Evolutionary conservation across 1,140 invertebrate species (phyloP).

Genomic region (Trinorchestia longiramus): DNA sequence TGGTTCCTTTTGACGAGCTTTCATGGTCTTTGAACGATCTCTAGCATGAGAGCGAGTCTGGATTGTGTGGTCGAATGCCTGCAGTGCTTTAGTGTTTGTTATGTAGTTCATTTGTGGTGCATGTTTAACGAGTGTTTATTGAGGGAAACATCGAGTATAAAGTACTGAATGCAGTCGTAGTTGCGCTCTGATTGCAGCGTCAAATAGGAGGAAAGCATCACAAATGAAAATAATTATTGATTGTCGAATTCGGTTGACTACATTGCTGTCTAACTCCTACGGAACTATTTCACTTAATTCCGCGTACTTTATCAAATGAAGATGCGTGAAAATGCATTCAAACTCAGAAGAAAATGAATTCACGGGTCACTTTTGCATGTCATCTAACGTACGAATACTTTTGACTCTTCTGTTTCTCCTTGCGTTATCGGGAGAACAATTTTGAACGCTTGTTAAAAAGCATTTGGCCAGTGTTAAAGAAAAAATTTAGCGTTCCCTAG

Average conservation of each 20-base stretch:
- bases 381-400: not conserved
- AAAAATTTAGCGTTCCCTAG: not conserved
- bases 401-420: not conserved
- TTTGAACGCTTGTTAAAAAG: not conserved
- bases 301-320: not conserved
- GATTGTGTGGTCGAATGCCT: not conserved
- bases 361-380: not conserved
- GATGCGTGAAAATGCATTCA: too few species aligned
- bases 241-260: not conserved
- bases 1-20: too few species aligned
- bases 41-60: not conserved
- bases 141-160: too few species aligned
- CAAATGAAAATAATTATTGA: not conserved
- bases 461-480: not conserved
- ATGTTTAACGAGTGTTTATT: too few species aligned
- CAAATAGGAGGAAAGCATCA: not conserved
- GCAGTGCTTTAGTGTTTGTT: not conserved
- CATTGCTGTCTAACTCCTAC: not conserved
- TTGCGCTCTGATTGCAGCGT: not conserved
- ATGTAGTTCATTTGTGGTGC: not conserved
- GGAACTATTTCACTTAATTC: not conserved
- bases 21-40: not conserved
- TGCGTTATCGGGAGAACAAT: not conserved
- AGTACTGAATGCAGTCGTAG: not conserved
- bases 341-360: not conserved